Evolutionary conservation across 2,888 invertebrate species (phyloP).

Genomic region (Crossocerus cetratus): DNA sequence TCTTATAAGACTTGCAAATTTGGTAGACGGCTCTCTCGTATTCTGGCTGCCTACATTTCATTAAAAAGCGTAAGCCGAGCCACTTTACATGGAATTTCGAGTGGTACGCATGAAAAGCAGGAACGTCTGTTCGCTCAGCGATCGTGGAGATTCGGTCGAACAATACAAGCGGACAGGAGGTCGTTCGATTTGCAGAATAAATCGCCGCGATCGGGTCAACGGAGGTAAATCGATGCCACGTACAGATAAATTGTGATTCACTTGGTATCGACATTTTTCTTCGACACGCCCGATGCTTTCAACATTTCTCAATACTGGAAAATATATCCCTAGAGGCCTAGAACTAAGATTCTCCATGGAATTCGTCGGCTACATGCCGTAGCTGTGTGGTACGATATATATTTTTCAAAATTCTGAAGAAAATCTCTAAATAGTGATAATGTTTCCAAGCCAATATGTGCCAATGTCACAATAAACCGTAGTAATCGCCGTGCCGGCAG

Average conservation of each 20-base stretch:
- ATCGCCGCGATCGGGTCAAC: constrained; percentile 26
- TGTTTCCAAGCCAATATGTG: too few species aligned
- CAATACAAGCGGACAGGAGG: not conserved
- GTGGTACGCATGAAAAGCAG: not conserved
- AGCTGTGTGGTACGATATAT: too few species aligned
- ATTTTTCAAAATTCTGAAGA: too few species aligned
- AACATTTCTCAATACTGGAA: too few species aligned
- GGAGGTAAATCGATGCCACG: constrained; percentile 52
- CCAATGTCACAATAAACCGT: constrained; percentile 41
- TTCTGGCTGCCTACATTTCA: not conserved
- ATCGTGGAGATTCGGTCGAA: not conserved
- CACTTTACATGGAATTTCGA: not conserved
- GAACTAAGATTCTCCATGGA: too few species aligned
- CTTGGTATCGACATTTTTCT: too few species aligned
- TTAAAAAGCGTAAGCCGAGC: not conserved
- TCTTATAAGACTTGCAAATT: not conserved
- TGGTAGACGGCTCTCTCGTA: not conserved
- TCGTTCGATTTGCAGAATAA: not conserved
- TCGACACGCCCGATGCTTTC: too few species aligned
- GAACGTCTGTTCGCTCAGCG: not conserved
- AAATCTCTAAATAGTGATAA: too few species aligned
- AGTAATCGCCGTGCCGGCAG: constrained; percentile 19
- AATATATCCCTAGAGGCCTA: too few species aligned
- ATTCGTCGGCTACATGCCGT: too few species aligned
- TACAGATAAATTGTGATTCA: too few species aligned